Conservation (phyloP, 2,797 vertebrate species). For the Neoniphon sammara region DNA sequence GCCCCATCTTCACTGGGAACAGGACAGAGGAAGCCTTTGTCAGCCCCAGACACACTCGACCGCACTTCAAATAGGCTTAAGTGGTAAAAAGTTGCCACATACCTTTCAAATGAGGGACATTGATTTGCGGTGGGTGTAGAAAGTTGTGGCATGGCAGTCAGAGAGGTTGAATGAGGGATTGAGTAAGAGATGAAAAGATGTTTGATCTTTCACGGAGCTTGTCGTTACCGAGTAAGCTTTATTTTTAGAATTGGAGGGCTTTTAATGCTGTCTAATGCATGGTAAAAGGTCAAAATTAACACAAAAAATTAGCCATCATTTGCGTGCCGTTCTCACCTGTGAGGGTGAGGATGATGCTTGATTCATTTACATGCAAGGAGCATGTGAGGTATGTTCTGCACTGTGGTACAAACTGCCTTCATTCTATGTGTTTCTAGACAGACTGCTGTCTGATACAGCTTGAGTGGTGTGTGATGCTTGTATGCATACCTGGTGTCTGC, state of each 20-base stretch:
- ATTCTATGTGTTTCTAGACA: conserved; percentile 34
- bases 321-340: conserved; percentile 64
- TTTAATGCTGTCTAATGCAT: conserved; percentile 63
- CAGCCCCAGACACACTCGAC: conserved; percentile 73
- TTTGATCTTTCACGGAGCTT: conserved; percentile 64
- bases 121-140: conserved; percentile 38
- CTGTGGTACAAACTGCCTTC: conserved; percentile 24
- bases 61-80: conserved; percentile 74
- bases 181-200: conserved; percentile 40
- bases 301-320: conserved; percentile 64
- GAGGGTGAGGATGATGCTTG: conserved; percentile 28
- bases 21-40: conserved; percentile 79
- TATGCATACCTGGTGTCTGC: conserved; percentile 10
- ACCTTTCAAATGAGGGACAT: conserved; percentile 64
- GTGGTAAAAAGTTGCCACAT: conserved; percentile 71
- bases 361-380: conserved; percentile 56
- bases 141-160: conserved; percentile 39
- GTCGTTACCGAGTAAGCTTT: conserved; percentile 55
- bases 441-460: conserved; percentile 34
- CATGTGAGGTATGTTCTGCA: conserved; percentile 49
- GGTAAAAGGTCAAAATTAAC: conserved; percentile 75
- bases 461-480: conserved; percentile 12
- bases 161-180: conserved; percentile 46
- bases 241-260: conserved; percentile 56
- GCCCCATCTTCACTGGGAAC: conserved; percentile 55